Conservation (phyloP, 2,888 invertebrate genomes). For the Azorinus chamasolen region DNA sequence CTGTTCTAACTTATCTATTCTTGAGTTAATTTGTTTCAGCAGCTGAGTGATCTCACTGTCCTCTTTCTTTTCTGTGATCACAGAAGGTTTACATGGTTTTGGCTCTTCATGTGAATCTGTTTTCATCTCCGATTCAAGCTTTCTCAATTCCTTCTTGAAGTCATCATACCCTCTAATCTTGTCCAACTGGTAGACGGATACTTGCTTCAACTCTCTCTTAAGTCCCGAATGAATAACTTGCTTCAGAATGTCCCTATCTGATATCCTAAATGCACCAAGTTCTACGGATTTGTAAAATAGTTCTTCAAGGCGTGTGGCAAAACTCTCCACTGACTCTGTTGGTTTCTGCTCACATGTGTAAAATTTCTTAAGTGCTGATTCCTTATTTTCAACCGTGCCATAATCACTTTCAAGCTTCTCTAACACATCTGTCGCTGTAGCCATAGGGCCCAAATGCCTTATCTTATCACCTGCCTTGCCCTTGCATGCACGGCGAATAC, state of each 20-base stretch:
- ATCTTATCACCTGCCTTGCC: conserved; percentile 19
- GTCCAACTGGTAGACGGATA: conserved; percentile 6
- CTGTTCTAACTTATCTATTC: conserved; percentile 24
- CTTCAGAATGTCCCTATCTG: conserved; percentile 2
- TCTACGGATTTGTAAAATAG: conserved; percentile 4
- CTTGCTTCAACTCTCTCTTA: background rate
- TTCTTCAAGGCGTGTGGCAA: conserved; percentile 13
- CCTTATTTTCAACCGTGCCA: conserved; percentile 11
- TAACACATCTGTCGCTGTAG: background rate
- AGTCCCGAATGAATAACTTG: conserved; percentile 2
- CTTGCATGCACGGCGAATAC: conserved; percentile 1
- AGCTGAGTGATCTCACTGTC: conserved; percentile 4
- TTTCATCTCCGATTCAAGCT: conserved; percentile 2
- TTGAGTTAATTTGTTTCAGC: conserved; percentile 8
- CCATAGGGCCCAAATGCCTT: background rate
- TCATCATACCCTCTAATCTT: background rate
- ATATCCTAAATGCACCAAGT: background rate
- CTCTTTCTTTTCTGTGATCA: background rate
- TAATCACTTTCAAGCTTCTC: conserved; percentile 17
- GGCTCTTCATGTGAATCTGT: background rate
- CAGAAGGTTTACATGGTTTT: conserved; percentile 11
- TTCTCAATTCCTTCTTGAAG: conserved; percentile 27
- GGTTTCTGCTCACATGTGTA: conserved; percentile 17
- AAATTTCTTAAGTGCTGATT: conserved; percentile 4
- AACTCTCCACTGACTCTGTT: conserved; percentile 4